Evolutionary conservation across 2,113 vertebrate genomes (phyloP).

Genomic region (Callorhinus ursinus): DNA sequence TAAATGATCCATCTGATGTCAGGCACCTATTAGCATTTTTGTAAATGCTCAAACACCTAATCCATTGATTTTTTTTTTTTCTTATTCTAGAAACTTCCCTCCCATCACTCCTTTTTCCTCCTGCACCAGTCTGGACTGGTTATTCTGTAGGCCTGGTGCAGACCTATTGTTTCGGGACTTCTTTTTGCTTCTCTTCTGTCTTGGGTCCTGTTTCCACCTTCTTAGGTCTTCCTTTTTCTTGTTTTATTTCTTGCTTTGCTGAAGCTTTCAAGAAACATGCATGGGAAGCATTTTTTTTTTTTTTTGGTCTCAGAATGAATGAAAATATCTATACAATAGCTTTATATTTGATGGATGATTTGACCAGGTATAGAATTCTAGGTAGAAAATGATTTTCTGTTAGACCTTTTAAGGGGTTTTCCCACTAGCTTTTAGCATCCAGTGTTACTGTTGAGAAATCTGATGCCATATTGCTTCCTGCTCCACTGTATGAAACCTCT

Average conservation of each 20-base stretch:
- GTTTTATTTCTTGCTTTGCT: neutral
- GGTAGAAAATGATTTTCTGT: conserved; percentile 1
- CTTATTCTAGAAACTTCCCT: neutral
- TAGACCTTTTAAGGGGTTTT: conserved; percentile 6
- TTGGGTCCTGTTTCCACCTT: neutral
- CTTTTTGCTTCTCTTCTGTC: neutral
- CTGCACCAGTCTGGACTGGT: neutral
- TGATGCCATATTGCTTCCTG: conserved; percentile 13
- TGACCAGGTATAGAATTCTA: conserved; percentile 6
- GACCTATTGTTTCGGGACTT: neutral
- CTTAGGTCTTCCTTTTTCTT: neutral
- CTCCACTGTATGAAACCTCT: neutral
- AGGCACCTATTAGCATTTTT: conserved; percentile 28
- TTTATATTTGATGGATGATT: conserved; percentile 14
- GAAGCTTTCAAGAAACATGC: conserved; percentile 27
- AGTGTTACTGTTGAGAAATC: conserved; percentile 17
- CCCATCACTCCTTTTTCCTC: neutral
- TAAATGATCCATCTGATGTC: neutral
- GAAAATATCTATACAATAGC: neutral
- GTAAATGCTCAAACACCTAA: neutral
- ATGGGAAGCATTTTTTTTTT: neutral
- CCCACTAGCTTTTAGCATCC: neutral
- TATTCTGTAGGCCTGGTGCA: neutral
- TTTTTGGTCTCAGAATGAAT: neutral
- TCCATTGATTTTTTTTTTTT: neutral